Percentiles rank a stretch among this genome's conserved stretches.
phyloP scores from a whole-genome alignment of 2,797 vertebrate species.

The Silurus aristotelis region DNA sequence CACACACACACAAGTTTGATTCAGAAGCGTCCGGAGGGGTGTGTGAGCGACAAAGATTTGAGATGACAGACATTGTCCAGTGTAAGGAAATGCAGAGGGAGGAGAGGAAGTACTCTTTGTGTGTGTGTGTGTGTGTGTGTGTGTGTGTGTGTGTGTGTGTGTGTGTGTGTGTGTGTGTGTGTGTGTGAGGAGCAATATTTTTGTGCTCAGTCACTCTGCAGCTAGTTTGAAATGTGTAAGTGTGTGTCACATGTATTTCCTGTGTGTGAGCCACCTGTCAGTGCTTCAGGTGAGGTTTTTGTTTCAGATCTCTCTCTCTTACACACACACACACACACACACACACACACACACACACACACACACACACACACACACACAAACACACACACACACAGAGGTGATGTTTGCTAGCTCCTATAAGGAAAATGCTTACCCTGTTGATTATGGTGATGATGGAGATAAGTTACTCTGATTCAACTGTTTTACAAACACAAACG shows the following conservation, averaged over 20 bases:
- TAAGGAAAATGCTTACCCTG: too few species aligned
- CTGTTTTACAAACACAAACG: too few species aligned
- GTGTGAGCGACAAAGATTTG: background rate
- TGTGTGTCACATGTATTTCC: background rate
- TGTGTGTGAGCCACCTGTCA: background rate
- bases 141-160: background rate
- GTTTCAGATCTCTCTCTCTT: background rate
- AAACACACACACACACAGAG: too few species aligned
- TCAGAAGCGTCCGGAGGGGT: background rate
- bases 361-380: too few species aligned
- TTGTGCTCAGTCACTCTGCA: background rate
- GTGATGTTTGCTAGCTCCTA: too few species aligned
- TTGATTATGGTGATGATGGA: too few species aligned
- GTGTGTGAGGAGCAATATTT: background rate
- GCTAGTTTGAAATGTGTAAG: background rate
- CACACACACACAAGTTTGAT: background rate
- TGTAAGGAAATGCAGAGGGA: background rate
- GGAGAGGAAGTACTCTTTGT: background rate
- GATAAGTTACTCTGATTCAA: too few species aligned
- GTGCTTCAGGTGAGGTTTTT: background rate
- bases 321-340: background rate
- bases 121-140: too few species aligned
- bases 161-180: slow-evolving; percentile 4
- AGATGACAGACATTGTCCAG: background rate
- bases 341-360: too few species aligned